These are phyloP conservation scores for Heteromurus nitidus DNA, from an alignment of 2,888 invertebrate genomes.

Conservation along the genomic window DNA sequence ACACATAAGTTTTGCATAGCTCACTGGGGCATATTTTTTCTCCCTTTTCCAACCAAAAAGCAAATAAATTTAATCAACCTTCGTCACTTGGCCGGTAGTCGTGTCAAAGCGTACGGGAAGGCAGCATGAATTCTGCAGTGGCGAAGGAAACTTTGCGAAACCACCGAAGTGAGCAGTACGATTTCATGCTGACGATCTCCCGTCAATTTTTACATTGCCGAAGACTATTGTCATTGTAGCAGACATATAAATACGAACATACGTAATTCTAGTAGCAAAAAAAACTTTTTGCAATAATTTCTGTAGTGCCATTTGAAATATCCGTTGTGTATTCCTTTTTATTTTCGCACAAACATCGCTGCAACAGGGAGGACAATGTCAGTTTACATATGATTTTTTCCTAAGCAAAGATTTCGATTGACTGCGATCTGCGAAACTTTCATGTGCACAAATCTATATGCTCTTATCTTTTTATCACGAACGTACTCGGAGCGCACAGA, in stretches of 20 bases:
- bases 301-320: not conserved
- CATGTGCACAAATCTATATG: not conserved
- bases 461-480: not conserved
- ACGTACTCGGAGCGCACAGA: not conserved
- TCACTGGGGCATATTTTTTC: not conserved
- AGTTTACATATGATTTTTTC: too few species aligned
- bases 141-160: not conserved
- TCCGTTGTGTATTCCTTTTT: not conserved
- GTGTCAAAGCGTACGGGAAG: constrained; percentile 40
- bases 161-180: not conserved
- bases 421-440: not conserved
- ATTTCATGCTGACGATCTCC: not conserved
- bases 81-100: constrained; percentile 43
- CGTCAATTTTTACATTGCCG: not conserved
- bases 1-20: not conserved
- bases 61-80: constrained; percentile 48
- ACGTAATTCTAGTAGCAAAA: too few species aligned
- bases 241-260: not conserved
- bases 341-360: not conserved
- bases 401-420: too few species aligned
- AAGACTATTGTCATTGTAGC: not conserved
- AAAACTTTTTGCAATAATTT: too few species aligned
- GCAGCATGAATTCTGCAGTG: constrained; percentile 31
- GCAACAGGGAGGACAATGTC: not conserved
- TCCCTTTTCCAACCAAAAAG: not conserved